A percentile compares a stretch with the other conserved stretches of the same genome.
Evolutionary conservation across 1,140 invertebrate species (phyloP).

Genomic region (Rhyzopertha dominica): DNA sequence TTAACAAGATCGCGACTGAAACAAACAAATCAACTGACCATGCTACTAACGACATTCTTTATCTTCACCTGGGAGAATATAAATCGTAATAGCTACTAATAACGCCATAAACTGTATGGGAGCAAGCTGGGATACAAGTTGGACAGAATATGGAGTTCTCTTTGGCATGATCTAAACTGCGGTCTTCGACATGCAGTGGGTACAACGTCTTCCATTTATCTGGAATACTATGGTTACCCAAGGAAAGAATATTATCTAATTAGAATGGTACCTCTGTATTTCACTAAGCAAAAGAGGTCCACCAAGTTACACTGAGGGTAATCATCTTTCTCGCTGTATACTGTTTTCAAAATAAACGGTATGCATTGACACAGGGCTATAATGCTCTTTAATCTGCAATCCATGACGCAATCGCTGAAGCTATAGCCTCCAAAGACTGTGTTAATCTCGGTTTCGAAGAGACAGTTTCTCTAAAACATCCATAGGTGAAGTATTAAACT

Average conservation of each 20-base stretch:
- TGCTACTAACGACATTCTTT: background rate
- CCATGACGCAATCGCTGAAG: constrained; percentile 54
- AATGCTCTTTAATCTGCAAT: constrained; percentile 51
- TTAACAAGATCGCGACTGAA: constrained; percentile 22
- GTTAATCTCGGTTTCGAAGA: constrained; percentile 48
- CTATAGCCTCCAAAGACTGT: constrained; percentile 47
- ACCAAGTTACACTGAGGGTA: constrained; percentile 42
- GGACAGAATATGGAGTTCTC: constrained; percentile 15
- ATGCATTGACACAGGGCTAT: constrained; percentile 50
- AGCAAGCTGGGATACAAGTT: constrained; percentile 20
- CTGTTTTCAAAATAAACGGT: constrained; percentile 45
- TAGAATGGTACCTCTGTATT: constrained; percentile 45
- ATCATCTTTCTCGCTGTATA: constrained; percentile 26
- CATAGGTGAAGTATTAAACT: no score
- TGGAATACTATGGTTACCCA: background rate
- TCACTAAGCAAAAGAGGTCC: constrained; percentile 48
- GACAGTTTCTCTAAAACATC: constrained; percentile 49
- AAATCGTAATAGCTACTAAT: constrained; percentile 10
- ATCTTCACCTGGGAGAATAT: background rate
- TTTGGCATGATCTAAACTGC: constrained; percentile 15
- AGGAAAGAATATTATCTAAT: background rate
- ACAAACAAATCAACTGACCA: constrained; percentile 15
- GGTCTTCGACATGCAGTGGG: constrained; percentile 7
- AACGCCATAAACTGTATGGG: constrained; percentile 16
- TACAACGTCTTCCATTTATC: constrained; percentile 20